Evolutionary conservation across 2,888 invertebrate species (phyloP).

Genomic region (Polydrusus pterygomalis): DNA sequence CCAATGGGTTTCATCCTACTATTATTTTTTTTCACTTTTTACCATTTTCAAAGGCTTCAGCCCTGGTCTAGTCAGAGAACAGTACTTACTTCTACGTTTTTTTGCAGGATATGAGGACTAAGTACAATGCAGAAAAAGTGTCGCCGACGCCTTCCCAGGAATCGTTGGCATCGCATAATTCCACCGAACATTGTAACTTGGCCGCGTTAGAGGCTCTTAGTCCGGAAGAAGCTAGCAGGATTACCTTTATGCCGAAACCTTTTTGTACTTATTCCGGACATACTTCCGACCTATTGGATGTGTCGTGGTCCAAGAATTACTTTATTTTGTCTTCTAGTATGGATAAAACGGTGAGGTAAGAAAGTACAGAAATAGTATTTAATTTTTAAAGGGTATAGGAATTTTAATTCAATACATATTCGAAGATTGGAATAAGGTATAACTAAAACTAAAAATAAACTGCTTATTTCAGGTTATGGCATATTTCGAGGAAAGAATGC

Average conservation of each 20-base stretch:
- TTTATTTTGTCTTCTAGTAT: slow-evolving; percentile 98
- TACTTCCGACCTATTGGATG: slow-evolving; percentile 95
- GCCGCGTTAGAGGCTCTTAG: slow-evolving; percentile 77
- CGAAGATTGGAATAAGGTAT: no score
- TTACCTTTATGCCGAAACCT: slow-evolving; percentile 90
- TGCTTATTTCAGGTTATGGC: slow-evolving; percentile 83
- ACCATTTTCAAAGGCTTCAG: no score
- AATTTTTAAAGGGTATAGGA: no score
- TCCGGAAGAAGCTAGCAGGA: slow-evolving; percentile 76
- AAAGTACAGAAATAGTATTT: background rate
- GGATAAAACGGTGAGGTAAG: slow-evolving; percentile 93
- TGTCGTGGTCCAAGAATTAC: slow-evolving; percentile 99
- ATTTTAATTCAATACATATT: no score
- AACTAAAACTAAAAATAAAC: background rate
- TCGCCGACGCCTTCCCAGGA: slow-evolving; percentile 96
- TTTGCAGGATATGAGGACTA: slow-evolving; percentile 91
- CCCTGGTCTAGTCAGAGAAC: no score
- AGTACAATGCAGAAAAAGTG: slow-evolving; percentile 93
- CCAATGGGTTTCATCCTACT: no score
- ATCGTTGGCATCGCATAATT: slow-evolving; percentile 87
- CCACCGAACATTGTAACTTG: slow-evolving; percentile 78
- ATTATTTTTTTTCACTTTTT: no score
- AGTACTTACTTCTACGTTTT: background rate
- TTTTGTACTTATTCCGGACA: slow-evolving; percentile 96
- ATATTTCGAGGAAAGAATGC: slow-evolving; percentile 97